These are phyloP conservation scores for Zophobas atratus DNA, from an alignment of 1,140 invertebrate species.

Conservation along the genomic window DNA sequence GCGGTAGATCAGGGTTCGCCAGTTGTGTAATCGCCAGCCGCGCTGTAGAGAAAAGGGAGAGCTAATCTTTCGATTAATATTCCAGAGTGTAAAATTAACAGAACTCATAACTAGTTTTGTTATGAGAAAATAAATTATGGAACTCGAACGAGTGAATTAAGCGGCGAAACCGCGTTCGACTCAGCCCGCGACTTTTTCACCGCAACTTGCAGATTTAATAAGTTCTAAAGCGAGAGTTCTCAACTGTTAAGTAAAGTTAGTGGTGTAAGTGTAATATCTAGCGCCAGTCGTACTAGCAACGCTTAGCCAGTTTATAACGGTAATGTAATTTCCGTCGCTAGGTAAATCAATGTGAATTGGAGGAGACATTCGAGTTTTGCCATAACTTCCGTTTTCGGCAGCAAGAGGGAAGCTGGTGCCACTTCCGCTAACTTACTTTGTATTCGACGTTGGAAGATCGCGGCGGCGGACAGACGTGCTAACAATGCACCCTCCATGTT, in stretches of 20 bases:
- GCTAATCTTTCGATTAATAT: conserved; percentile 58
- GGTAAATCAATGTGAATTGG: conserved; percentile 53
- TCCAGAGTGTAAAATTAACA: conserved; percentile 48
- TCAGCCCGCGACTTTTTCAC: conserved; percentile 14
- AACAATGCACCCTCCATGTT: conserved; percentile 39
- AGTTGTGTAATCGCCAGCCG: conserved; percentile 53
- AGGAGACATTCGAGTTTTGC: conserved; percentile 51
- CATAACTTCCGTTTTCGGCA: conserved; percentile 47
- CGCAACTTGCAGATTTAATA: conserved; percentile 25
- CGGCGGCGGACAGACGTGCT: conserved; percentile 45
- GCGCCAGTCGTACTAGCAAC: conserved; percentile 26
- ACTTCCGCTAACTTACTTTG: conserved; percentile 51
- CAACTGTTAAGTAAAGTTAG: conserved; percentile 22
- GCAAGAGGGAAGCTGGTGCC: conserved; percentile 38
- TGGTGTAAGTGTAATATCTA: conserved; percentile 38
- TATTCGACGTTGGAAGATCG: conserved; percentile 47
- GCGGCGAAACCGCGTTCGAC: conserved; percentile 15
- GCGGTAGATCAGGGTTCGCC: conserved; percentile 53
- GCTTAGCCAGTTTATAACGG: conserved; percentile 49
- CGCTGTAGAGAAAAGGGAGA: conserved; percentile 52
- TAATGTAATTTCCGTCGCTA: conserved; percentile 51
- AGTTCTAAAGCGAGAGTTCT: conserved; percentile 17
- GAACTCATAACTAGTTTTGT: conserved; percentile 39
- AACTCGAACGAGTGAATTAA: conserved; percentile 32
- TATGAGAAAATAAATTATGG: conserved; percentile 37